Evolutionary conservation across 1,140 invertebrate species (phyloP), one percentile per base, ranked within the genome.

Genomic region (Aethina tumida): DNA sequence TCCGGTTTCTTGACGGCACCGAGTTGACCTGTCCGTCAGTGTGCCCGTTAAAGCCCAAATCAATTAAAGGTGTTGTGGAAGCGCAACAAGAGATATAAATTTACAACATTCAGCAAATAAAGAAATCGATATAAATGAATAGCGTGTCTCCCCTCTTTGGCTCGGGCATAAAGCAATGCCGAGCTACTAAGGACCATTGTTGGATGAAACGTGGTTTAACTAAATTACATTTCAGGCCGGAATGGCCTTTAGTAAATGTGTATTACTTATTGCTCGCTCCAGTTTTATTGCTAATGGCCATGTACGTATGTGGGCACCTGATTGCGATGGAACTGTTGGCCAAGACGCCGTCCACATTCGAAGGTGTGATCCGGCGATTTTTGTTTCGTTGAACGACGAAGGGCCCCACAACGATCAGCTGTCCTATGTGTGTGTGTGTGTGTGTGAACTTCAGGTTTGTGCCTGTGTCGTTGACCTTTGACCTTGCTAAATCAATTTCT

Each of bases 71-170:
- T 5, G 2, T 26, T 10, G 24, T 6, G n/a, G 21, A 17, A 18
- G 8, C 17, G 31, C 39, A 41, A 41, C 32, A 34, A 41, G 27
- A 36, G 32, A 27, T 31, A 41, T 41, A 36, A 41, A 40, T 40
- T 40, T 40, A 32, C 25, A 32, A 29, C 20, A 30, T 39, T 39
- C 37, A 22, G 37, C 37, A 41, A 41, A 41, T 41, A 41, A 41
- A 41, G 40, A 35, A 41, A 41, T 41, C 40, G 40, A 41, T 41
- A 41, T 34, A 35, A 41, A 41, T 41, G 39, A 35, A 41, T 41
- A 41, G 32, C 18, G 20, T n/a, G 24, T 30, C 33, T 28, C 15
- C 27, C 37, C 37, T 29, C 37, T 29, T 26, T 5, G 2, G n/a
- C 24, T 13, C 24, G 24, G n/a, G n/a, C n/a, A n/a, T n/a, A n/a